Evolutionary conservation across 2,113 vertebrate species (phyloP), one percentile per base, ranked within the genome.

Genomic region (Pteropus alecto): DNA sequence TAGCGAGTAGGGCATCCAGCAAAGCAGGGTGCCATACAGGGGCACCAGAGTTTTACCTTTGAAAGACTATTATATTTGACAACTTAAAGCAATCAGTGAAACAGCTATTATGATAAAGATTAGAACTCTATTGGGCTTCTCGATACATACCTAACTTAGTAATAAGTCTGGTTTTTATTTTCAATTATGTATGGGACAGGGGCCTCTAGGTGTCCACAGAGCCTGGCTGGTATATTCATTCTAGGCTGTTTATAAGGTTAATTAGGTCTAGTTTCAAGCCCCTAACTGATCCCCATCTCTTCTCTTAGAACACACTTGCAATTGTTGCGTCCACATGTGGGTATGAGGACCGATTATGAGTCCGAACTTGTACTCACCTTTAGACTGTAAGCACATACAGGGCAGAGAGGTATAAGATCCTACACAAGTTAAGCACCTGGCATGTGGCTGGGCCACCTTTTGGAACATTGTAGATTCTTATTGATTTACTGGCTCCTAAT

Each of bases 91-190:
- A 83, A 46, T 67, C 8, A 60, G 19, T 73, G 22, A 68, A 33
- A 67, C 41, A 26, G 41, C n/a, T 46, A 3, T 41, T 76, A 19
- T 13, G n/a, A 77, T 54, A 46, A 60, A 84, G 30, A 70, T 63
- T 38, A 92, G 54, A 71, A 60, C 24, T 54, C 71, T 21, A 12
- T 7, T 73, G 54, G 46, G 41, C 16, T 87, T 81, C 67, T 90
- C 46, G 78, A 19, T 14, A 6, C 21, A 38, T 63, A 19, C 6
- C 28, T 63, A 33, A 85, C 54, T 94, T 87, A 91, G 71, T 48
- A 38, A 81, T 88, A 12, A 67, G 46, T 70, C 67, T 95, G 56
- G n/a, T 46, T 93, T 96, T 77, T 78, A 70, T 73, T 89, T 48
- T 71, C 24, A 82, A 88, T 86, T 86, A 73, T 21, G 6, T 35